Evolutionary conservation across 2,113 vertebrate genomes (phyloP).

Genomic region (Phaethon lepturus): DNA sequence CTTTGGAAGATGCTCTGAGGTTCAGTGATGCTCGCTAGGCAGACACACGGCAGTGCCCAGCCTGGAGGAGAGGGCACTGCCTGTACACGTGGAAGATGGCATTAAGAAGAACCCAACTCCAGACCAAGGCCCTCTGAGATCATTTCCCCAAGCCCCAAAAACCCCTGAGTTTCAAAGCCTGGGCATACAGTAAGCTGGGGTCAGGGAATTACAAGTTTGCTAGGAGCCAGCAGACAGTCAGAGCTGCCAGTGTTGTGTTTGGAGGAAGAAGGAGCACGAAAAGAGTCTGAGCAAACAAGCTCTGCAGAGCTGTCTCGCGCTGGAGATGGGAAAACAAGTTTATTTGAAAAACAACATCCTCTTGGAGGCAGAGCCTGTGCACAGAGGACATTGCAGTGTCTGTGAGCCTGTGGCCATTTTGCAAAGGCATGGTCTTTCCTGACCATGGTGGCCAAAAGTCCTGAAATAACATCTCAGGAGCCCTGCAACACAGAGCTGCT

Average conservation of each 20-base stretch:
- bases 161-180: background rate
- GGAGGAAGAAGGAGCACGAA: constrained; percentile 24
- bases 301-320: background rate
- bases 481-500: background rate
- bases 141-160: background rate
- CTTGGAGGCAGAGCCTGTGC: background rate
- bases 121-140: background rate
- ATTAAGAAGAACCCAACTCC: background rate
- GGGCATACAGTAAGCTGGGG: background rate
- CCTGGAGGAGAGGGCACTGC: background rate
- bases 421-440: background rate
- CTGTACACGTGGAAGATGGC: background rate
- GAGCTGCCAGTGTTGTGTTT: constrained; percentile 64
- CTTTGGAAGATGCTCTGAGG: constrained; percentile 43
- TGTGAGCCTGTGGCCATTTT: background rate
- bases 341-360: constrained; percentile 40
- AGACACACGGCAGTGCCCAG: background rate
- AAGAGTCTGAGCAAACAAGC: constrained; percentile 59
- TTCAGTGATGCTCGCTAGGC: background rate
- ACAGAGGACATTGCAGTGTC: background rate
- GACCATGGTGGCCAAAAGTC: background rate
- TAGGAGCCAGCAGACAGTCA: constrained; percentile 46
- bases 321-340: constrained; percentile 39
- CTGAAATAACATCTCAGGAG: background rate
- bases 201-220: background rate